Evolutionary conservation across 2,113 vertebrate genomes (phyloP), one percentile per base, ranked within the genome.

Genomic region (Embiotoca jacksoni): DNA sequence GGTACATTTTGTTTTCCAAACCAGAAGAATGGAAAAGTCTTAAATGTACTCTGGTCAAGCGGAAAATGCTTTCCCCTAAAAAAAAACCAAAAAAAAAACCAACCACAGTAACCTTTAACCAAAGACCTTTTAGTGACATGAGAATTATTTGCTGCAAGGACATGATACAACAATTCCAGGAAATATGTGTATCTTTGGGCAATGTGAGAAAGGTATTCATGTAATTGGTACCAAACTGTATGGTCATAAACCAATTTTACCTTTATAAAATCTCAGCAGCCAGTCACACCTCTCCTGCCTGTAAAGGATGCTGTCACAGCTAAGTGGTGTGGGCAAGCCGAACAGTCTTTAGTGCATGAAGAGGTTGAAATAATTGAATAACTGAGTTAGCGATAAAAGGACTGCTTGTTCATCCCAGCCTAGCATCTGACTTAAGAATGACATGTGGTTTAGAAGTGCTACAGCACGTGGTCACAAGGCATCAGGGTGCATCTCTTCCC

Each of bases 391-490:
- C 53, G 74, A 93, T 91, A 91, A 93, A 92, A 86, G 83, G 80
- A 39, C 35, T 54, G 73, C 78, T 93, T 94, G 92, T 93, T 89
- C 62, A 63, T 11, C 35, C 10, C 31, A 49, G 69, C 59, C 76
- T 62, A 83, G 60, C 92, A 94, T 92, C 91, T 93, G 90, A 93
- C 91, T 91, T 62, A 70, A 90, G 77, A 87, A 89, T 85, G 83
- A 68, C 89, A 88, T 86, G 86, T 89, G 88, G 88, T 89, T 66
- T 81, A 2, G 36, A 67, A 80, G 79, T 72, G 64, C 71, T 66
- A 70, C 67, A 82, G 62, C 64, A 69, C 75, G 3, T 66, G 77
- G 87, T 89, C 80, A 87, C 87, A 86, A 83, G 85, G 78, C 87
- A 63, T 85, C 75, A 55, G 58, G 47, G 80, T 65, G 35, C 74